A percentile compares a stretch with the other conserved stretches of the same genome.
Evolutionary conservation across 2,888 invertebrate genomes (phyloP).

Genomic region (Volucella inflata): DNA sequence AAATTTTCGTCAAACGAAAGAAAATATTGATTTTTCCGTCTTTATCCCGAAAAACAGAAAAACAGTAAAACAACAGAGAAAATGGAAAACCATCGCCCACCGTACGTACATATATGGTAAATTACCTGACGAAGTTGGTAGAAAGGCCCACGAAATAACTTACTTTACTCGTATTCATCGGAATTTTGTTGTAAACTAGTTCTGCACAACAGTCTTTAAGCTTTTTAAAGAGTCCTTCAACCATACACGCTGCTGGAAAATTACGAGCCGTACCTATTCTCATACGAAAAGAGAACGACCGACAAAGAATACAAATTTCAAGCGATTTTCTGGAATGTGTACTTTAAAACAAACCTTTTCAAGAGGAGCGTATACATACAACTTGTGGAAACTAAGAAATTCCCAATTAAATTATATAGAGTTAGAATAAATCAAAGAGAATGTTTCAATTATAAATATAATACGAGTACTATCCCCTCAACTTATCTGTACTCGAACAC

Average conservation of each 20-base stretch:
- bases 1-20: slow-evolving; percentile 33
- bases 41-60: slow-evolving; percentile 29
- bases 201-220: too few relatives aligned
- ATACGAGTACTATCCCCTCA: background rate
- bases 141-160: too few relatives aligned
- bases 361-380: background rate
- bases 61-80: slow-evolving; percentile 1
- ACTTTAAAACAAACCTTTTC: background rate
- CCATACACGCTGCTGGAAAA: too few relatives aligned
- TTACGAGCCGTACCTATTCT: too few relatives aligned
- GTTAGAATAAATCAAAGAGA: slow-evolving; percentile 23
- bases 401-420: slow-evolving; percentile 22
- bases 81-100: slow-evolving; percentile 2
- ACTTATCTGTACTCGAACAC: slow-evolving; percentile 6
- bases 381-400: slow-evolving; percentile 3
- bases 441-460: slow-evolving; percentile 41
- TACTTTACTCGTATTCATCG: too few relatives aligned
- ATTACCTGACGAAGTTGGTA: too few relatives aligned
- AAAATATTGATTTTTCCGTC: slow-evolving; percentile 66
- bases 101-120: background rate
- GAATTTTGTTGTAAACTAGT: too few relatives aligned
- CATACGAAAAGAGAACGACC: too few relatives aligned
- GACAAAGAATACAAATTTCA: background rate
- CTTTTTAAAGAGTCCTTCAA: too few relatives aligned
- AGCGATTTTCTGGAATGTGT: background rate